phyloP scores from a whole-genome alignment of 1,140 invertebrate species.

The Drosophila varians region DNA sequence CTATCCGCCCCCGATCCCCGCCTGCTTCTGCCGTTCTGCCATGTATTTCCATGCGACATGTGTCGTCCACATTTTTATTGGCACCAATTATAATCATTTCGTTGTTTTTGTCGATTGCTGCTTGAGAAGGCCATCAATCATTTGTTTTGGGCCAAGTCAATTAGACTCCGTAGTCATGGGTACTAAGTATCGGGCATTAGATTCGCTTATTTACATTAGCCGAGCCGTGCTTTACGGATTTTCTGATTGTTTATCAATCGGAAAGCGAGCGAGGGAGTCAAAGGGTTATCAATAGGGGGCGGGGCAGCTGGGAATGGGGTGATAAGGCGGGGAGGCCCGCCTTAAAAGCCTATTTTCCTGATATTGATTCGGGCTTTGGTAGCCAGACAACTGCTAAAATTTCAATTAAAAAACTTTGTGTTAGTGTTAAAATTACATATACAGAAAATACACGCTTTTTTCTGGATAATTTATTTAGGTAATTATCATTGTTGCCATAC shows the following conservation, averaged over 20 bases:
- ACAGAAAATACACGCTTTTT: no score
- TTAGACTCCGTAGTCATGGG: slow-evolving; percentile 59
- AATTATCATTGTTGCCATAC: not conserved
- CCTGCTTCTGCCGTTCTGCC: not conserved
- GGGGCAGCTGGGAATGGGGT: no score
- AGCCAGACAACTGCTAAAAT: no score
- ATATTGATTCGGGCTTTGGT: no score
- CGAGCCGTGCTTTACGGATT: slow-evolving; percentile 37
- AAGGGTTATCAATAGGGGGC: slow-evolving; percentile 3
- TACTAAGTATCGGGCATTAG: slow-evolving; percentile 47
- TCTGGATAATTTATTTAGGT: not conserved
- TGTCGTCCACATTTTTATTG: slow-evolving; percentile 69
- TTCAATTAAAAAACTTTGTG: no score
- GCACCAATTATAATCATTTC: slow-evolving; percentile 60
- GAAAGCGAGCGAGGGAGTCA: not conserved
- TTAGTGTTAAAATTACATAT: no score
- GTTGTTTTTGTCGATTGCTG: slow-evolving; percentile 8
- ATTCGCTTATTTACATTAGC: slow-evolving; percentile 57
- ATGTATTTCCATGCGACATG: slow-evolving; percentile 49
- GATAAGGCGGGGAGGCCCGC: slow-evolving; percentile 25
- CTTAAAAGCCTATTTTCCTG: slow-evolving; percentile 8
- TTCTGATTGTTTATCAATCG: slow-evolving; percentile 48
- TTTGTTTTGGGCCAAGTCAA: slow-evolving; percentile 48
- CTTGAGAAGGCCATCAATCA: slow-evolving; percentile 62
- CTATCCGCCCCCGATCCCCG: slow-evolving; percentile 12